These are phyloP conservation scores for Marmota monax DNA, from an alignment of 2,113 vertebrate species.

Conservation along the genomic window DNA sequence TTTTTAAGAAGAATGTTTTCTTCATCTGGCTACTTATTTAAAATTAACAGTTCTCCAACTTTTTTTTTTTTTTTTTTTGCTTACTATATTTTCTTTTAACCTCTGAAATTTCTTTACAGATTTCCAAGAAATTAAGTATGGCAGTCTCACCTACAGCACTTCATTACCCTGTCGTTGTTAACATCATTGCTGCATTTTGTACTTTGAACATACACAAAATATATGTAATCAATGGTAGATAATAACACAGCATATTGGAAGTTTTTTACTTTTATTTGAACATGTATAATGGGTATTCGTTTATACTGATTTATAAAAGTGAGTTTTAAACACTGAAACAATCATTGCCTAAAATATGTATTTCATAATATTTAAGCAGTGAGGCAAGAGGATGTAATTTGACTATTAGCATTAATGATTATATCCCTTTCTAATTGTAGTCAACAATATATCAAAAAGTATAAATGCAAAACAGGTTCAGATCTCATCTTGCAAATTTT, in stretches of 20 bases:
- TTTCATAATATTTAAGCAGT: constrained; percentile 83
- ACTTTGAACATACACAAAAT: constrained; percentile 54
- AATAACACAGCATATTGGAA: constrained; percentile 67
- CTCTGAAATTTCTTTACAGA: constrained; percentile 84
- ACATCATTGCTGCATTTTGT: constrained; percentile 65
- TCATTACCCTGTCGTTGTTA: constrained; percentile 53
- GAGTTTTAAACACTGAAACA: constrained; percentile 81
- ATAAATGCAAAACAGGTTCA: constrained; percentile 69
- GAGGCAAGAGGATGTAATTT: constrained; percentile 64
- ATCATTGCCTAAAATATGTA: constrained; percentile 82
- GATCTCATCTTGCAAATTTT: constrained; percentile 73
- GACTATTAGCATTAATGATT: constrained; percentile 70
- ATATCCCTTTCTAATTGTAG: constrained; percentile 81
- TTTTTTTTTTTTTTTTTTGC: constrained; percentile 80
- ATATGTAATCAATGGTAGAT: constrained; percentile 65
- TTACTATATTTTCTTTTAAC: constrained; percentile 77
- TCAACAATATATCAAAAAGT: constrained; percentile 57
- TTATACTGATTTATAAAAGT: constrained; percentile 82
- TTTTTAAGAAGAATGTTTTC: constrained; percentile 72
- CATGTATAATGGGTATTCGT: constrained; percentile 78
- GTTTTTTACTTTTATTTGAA: constrained; percentile 86
- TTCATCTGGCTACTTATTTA: constrained; percentile 82
- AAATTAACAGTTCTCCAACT: constrained; percentile 68
- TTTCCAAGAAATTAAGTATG: constrained; percentile 75
- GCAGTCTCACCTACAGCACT: constrained; percentile 65